A percentile compares a stretch with the other conserved stretches of the same genome.
Conservation (phyloP, 2,888 invertebrate species). For the Phaedon cochleariae region DNA sequence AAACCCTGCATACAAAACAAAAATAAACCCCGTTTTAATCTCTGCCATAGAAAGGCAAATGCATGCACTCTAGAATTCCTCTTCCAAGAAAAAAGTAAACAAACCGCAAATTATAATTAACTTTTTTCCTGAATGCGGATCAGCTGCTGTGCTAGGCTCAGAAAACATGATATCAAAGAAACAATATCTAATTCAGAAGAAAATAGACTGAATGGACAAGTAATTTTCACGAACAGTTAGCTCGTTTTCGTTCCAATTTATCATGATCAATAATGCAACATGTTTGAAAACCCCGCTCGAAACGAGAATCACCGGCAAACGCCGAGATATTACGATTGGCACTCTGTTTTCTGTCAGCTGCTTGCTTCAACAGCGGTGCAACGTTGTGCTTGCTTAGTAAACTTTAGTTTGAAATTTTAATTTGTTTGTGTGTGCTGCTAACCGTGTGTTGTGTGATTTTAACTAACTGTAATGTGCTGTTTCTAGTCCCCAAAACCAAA, state of each 20-base stretch:
- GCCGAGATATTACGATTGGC: slow-evolving; percentile 44
- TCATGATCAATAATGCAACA: slow-evolving; percentile 58
- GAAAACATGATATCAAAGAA: slow-evolving; percentile 27
- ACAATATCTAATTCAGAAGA: slow-evolving; percentile 28
- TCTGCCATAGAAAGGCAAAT: background rate
- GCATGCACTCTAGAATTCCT: background rate
- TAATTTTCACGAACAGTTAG: slow-evolving; percentile 52
- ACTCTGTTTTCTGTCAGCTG: slow-evolving; percentile 69
- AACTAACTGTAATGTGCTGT: slow-evolving; percentile 48
- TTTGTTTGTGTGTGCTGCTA: slow-evolving; percentile 62
- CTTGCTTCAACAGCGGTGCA: slow-evolving; percentile 75
- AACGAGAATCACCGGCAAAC: slow-evolving; percentile 23
- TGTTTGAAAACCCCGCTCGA: slow-evolving; percentile 58
- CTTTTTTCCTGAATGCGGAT: slow-evolving; percentile 7
- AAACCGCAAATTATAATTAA: background rate
- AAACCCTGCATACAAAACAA: background rate
- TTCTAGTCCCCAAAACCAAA: slow-evolving; percentile 47
- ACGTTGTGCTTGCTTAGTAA: slow-evolving; percentile 62
- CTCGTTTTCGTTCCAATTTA: slow-evolving; percentile 34
- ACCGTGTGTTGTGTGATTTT: slow-evolving; percentile 57
- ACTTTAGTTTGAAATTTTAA: slow-evolving; percentile 60
- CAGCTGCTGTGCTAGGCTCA: slow-evolving; percentile 19
- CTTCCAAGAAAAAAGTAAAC: slow-evolving; percentile 11
- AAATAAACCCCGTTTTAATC: background rate
- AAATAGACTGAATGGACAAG: slow-evolving; percentile 41